Evolutionary conservation across 2,888 invertebrate genomes (phyloP).

Genomic region (Drosophila engyochracea): DNA sequence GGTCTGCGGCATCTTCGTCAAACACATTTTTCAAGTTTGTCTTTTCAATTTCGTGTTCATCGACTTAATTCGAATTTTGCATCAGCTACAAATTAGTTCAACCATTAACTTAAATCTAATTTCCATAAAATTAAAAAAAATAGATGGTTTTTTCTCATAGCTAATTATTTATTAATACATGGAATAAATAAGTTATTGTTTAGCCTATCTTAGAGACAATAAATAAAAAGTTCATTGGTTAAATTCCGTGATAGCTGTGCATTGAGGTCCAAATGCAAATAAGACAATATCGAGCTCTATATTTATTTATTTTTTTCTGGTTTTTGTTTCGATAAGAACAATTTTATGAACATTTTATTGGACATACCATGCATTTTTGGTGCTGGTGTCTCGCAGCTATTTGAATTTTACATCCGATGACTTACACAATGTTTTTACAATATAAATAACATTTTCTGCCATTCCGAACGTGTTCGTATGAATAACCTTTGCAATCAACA

Average conservation of each 20-base stretch:
- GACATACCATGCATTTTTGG: not conserved
- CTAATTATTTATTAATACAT: not conserved
- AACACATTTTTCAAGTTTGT: constrained; percentile 1
- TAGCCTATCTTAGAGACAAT: not conserved
- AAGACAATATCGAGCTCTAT: not conserved
- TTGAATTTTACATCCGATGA: not conserved
- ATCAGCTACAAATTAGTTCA: constrained; percentile 5
- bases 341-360: not conserved
- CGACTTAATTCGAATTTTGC: constrained; percentile 5
- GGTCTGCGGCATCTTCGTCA: constrained; percentile 35
- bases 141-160: not conserved
- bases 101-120: not conserved
- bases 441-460: not conserved
- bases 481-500: constrained; percentile 54
- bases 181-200: not conserved
- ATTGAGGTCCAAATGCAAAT: not conserved
- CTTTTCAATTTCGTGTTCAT: constrained; percentile 7
- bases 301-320: not conserved
- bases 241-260: not conserved
- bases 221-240: not conserved
- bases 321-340: not conserved
- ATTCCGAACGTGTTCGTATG: constrained; percentile 30
- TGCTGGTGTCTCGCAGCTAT: not conserved
- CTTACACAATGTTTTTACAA: constrained; percentile 5
- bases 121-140: not conserved